Base-by-base conservation (phyloP, 2,113 vertebrate genomes). In the Saguinus imperator region DNA sequence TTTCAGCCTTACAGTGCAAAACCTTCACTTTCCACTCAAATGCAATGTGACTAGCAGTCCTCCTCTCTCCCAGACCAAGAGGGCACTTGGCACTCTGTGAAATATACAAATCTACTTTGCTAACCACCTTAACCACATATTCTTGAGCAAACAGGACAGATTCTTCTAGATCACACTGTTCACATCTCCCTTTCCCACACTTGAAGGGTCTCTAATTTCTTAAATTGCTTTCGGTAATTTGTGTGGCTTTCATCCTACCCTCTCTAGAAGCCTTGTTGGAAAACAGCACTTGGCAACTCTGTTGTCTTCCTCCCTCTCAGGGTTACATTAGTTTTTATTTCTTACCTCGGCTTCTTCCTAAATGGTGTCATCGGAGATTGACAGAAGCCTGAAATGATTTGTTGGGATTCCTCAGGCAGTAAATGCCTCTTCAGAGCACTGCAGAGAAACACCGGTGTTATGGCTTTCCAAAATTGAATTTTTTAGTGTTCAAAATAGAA, bases 281-380 rank as follows among this genome's bases (percentile, higher is more conserved):
- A 94, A 90, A 87, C 48, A 95, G 92, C 50, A 64, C 58, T 89
- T 40, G 66, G 92, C 83, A 85, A 70, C 66, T 95, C 73, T 27
- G 45, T 43, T 84, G 80, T 87, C 89, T 90, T 82, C 83, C 43
- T 81, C 37, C 70, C 89, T 96, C n/a, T 0, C 58, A 58, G 93
- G 23, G 61, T 91, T 89, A 57, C 70, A n/a, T 95, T 76, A 81
- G 57, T 82, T 95, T 94, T 93, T 94, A 89, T 94, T 73, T 94
- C 96, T 55, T 93, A 61, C 61, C 75, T 91, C 48, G 23, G 82
- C 70, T 96, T 93, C 57, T 95, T 88, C 61, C 93, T 96, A 95
- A 97, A 96, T 58, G 81, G 80, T 95, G 79, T 85, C 84, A 90
- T 40, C 77, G 64, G 95, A 97, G 93, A 95, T 76, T 94, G 93